Evolutionary conservation across 2,888 invertebrate genomes (phyloP).

Genomic region (Oscheius sp.): DNA sequence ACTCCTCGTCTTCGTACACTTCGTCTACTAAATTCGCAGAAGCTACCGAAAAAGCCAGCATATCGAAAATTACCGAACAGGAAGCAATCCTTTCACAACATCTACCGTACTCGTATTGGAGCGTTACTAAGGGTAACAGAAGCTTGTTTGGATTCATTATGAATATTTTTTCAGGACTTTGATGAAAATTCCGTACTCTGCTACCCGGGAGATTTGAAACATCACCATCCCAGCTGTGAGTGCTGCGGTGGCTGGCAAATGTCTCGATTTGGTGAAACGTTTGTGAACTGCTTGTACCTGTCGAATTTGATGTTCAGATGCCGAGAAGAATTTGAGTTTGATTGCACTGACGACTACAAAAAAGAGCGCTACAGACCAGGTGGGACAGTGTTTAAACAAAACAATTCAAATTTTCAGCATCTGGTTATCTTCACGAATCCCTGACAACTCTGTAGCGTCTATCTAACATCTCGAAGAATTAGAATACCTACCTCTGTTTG

Average conservation of each 20-base stretch:
- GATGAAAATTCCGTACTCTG: slow-evolving; percentile 2
- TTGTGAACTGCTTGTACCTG: not conserved
- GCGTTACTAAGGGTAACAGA: no score
- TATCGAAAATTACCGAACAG: not conserved
- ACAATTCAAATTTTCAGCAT: no score
- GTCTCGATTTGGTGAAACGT: not conserved
- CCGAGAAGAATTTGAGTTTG: not conserved
- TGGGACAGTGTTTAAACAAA: not conserved
- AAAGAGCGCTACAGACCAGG: not conserved
- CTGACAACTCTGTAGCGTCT: no score
- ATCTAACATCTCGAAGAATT: no score
- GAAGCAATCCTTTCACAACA: not conserved
- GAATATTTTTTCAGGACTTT: slow-evolving; percentile 8
- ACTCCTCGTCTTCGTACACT: no score
- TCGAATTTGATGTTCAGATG: not conserved
- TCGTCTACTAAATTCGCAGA: not conserved
- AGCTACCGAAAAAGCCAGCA: not conserved
- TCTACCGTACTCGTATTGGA: no score
- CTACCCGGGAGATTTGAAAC: slow-evolving; percentile 2
- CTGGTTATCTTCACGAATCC: no score
- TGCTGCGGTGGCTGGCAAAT: slow-evolving; percentile 20
- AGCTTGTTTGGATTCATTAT: no score
- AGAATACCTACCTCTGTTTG: no score
- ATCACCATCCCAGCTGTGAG: not conserved
- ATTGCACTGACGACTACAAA: slow-evolving; percentile 12